phyloP scores from a whole-genome alignment of 2,888 invertebrate genomes.

The Amblyteles armatorius region DNA sequence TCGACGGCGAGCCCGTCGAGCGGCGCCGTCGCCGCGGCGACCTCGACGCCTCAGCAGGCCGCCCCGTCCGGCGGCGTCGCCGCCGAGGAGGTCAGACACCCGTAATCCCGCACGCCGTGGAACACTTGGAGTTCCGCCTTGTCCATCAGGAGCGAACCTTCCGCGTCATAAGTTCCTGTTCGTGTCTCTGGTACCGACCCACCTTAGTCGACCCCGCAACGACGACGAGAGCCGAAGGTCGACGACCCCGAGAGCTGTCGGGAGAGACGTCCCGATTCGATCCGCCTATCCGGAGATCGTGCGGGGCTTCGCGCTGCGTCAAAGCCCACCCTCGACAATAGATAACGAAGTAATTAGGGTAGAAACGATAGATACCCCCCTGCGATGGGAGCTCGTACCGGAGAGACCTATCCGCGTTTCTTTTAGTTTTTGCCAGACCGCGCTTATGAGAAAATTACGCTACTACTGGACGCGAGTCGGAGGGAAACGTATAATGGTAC shows the following conservation, averaged over 20 bases:
- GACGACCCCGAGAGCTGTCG: not conserved
- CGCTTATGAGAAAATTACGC: not conserved
- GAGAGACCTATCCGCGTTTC: too few species aligned
- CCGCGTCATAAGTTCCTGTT: constrained; percentile 64
- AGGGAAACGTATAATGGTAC: not conserved
- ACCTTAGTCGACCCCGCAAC: not conserved
- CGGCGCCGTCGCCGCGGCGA: constrained; percentile 61
- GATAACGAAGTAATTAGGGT: constrained; percentile 8
- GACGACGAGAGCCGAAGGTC: not conserved
- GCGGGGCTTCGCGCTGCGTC: constrained; percentile 2
- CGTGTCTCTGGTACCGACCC: constrained; percentile 31
- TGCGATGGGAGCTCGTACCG: too few species aligned
- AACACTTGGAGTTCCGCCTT: constrained; percentile 25
- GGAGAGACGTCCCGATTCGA: not conserved
- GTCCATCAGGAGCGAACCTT: constrained; percentile 40
- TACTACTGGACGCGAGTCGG: not conserved
- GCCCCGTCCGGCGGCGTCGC: not conserved
- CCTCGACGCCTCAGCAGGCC: constrained; percentile 69
- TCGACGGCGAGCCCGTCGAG: constrained; percentile 55
- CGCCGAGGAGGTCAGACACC: constrained; percentile 57
- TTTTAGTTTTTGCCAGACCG: not conserved
- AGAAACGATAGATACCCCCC: not conserved
- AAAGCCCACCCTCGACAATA: constrained; percentile 7
- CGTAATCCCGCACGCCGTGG: constrained; percentile 40
- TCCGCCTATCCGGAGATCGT: not conserved